Base-by-base conservation (phyloP, 2,797 vertebrate species). In the Diplodus puntazzo region DNA sequence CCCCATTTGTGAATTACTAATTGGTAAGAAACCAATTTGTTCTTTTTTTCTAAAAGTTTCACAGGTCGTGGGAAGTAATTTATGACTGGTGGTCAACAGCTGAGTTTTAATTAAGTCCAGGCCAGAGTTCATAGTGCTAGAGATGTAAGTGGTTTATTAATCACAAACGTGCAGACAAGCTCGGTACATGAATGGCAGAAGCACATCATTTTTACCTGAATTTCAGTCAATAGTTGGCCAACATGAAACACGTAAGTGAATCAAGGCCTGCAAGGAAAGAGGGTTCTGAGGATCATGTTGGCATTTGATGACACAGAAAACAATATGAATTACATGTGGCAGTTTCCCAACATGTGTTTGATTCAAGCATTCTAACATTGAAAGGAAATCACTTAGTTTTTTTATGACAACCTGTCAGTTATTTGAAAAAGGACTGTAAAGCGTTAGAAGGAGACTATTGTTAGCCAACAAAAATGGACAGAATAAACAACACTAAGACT, bases 91-190 rank as follows among this genome's bases (percentile, higher is more conserved):
- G 89, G 90, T 92, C 91, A 87, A 74, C 54, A 39, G 78, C 82
- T 60, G 88, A 89, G 85, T 90, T 94, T 95, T 94, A 95, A 95
- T 95, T 92, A 95, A 90, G 90, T 89, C 86, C 79, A 69, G 89
- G 89, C 62, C 88, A 90, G 72, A 87, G 91, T 88, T 93, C 88
- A 92, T 45, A 48, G 77, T 83, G 85, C 82, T 79, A 74, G 64
- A 85, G 87, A 91, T 80, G 73, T 88, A 88, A 92, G 82, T 68
- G 88, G 82, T 91, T 90, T 86, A 93, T 95, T 94, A 93, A 94
- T 94, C 93, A 94, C 77, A 74, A 71, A 87, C 79, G 11, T 79
- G 68, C 78, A 80, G 75, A 75, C 43, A 23, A 58, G 73, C 69
- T 50, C 5, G 49, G 60, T 79, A 76, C 80, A 82, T 69, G 75